Base-by-base conservation (phyloP, 2,888 invertebrate species). In the Dicyrtomina minuta region DNA sequence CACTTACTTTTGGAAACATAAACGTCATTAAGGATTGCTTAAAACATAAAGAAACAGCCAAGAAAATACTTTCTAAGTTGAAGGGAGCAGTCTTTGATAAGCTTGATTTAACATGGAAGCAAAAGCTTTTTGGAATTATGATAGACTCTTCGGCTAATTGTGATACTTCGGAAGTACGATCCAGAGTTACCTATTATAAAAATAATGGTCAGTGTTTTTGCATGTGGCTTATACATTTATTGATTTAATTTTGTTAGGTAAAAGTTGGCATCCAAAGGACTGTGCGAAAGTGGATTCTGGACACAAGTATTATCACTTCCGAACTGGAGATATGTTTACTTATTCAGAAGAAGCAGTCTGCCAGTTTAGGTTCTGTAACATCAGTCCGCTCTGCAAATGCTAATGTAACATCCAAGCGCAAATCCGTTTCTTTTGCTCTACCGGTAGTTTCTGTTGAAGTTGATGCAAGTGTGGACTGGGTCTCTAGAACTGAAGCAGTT, bases 401-500 rank as follows among this genome's bases (percentile, higher is more conserved):
- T 20, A 61, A 17, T 41, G 26, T n/a, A 6, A 33, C 22, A 53
- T 6, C 20, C 24, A 43, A 24, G 60, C 49, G 20, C 33, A 51
- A 20, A 20, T 20, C 24, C 8, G 17, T 51, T 5, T 20, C 51
- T 13, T 56, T 33, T 15, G 27, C 55, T 13, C 12, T 5, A n/a
- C 4, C 33, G 17, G 17, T 39, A 27, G 22, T 27, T 41, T 8
- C 22, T 58, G 46, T 44, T 13, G 27, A 58, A 2, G 22, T 43
- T 53, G 49, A 53, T 33, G 3, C 15, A 17, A 87, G 86, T 0
- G 79, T 83, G 0, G 86, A 87, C 71, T 96, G 95, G 95, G 89
- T 70, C 26, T 53, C 87, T 79, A 84, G 90, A 62, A 92, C 93
- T 0, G 86, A 91, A 24, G 88, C 90, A 0, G 82, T 93, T 0